Conservation (phyloP, 2,797 vertebrate species). For the Phataginus tricuspis region DNA sequence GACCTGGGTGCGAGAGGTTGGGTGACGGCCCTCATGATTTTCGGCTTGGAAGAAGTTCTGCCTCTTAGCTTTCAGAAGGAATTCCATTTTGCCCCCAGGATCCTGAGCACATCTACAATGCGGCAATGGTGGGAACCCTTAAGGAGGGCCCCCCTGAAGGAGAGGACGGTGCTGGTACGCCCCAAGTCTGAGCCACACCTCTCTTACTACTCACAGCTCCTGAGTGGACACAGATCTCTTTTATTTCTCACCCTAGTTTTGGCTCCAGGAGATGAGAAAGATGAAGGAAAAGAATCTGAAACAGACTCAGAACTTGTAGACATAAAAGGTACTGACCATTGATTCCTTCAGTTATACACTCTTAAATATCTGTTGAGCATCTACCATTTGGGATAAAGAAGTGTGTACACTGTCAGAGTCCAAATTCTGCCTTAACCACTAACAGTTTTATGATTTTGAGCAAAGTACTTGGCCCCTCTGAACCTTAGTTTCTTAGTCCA, state of each 20-base stretch:
- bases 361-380: not conserved
- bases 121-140: not conserved
- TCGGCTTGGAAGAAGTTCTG: not conserved
- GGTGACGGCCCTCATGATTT: not conserved
- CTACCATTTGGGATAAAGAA: not conserved
- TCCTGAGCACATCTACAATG: slow-evolving; percentile 60
- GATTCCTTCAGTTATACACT: not conserved
- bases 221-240: not conserved
- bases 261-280: slow-evolving; percentile 86
- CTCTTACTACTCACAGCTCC: not conserved
- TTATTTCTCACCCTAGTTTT: slow-evolving; percentile 83
- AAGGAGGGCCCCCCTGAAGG: slow-evolving; percentile 64
- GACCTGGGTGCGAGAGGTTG: rapidly evolving
- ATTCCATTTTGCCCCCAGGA: slow-evolving; percentile 62
- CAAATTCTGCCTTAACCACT: not conserved
- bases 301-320: not conserved
- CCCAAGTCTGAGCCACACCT: not conserved
- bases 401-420: not conserved
- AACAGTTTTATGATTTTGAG: not conserved
- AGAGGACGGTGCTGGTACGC: slow-evolving; percentile 85
- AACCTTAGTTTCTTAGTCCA: not conserved
- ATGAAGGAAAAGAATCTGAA: slow-evolving; percentile 63
- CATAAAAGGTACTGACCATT: slow-evolving; percentile 51
- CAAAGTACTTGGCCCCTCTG: not conserved
- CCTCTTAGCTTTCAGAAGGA: not conserved